Base-by-base conservation (phyloP, 1,140 invertebrate genomes). In the Zaprionus kolodkinae region DNA sequence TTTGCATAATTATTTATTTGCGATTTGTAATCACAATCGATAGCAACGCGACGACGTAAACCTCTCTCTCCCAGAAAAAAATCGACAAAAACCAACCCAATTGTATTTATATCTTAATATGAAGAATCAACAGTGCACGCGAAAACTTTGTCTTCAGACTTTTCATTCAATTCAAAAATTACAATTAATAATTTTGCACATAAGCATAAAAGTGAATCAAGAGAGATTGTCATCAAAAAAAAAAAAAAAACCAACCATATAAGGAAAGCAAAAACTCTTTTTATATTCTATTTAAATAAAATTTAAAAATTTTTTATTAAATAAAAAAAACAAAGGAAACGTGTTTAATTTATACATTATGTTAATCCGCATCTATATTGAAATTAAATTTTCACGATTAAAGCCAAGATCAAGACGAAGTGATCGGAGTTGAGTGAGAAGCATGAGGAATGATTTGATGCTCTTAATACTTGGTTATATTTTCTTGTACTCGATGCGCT, bases 401-500 rank as follows among this genome's bases (percentile, higher is more conserved):
- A 59, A 67, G 57, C 66, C 67, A 57, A 52, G 40, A 40, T 76
- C 48, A 72, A 80, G 66, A 50, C 62, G 65, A 73, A 63, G 74
- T 15, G 40, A 45, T 45, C 70, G 67, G 61, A 50, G 52, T 43
- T 70, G 38, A 60, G 50, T 67, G 52, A 73, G 33, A 40, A 66
- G 77, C 64, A 30, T 30, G 63, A 35, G 15, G 84, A 88, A 88
- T 89, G 84, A 72, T 69, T 78, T 66, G 17, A 59, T 55, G 35
- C 45, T 50, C n/a, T 33, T 89, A 89, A 89, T 85, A 89, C 81
- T 88, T 66, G 43, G 21, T 85, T 91, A 92, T 50, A 91, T 96
- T 79, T 98, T 99, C 92, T 98, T 98, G 91, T 97, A 99, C 93
- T 99, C 99, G 88, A 99, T 99, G 93, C 98, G 95, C 93, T 99